Evolutionary conservation across 2,113 vertebrate genomes (phyloP).

Genomic region (Corythornis madagascariensis): DNA sequence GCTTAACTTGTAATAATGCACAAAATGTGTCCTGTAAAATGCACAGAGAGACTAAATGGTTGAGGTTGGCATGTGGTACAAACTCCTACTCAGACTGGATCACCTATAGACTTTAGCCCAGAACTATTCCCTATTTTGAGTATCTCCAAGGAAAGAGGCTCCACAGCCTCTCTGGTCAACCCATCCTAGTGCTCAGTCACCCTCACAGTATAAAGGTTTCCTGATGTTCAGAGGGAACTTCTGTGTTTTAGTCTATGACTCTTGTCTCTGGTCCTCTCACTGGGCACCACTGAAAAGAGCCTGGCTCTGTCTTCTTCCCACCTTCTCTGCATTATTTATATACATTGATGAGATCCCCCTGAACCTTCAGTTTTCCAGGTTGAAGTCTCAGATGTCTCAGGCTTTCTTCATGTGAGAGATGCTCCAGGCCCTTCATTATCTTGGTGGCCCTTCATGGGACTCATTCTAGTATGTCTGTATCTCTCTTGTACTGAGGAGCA

Average conservation of each 20-base stretch:
- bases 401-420: not conserved
- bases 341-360: not conserved
- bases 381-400: not conserved
- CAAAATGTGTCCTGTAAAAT: not conserved
- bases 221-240: not conserved
- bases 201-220: not conserved
- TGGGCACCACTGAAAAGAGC: not conserved
- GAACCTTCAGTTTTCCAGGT: not conserved
- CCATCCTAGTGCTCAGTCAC: accelerated
- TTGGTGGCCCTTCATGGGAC: not conserved
- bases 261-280: not conserved
- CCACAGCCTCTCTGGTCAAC: not conserved
- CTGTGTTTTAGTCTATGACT: not conserved
- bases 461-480: accelerated
- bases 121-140: not conserved
- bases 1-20: not conserved
- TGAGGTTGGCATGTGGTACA: not conserved
- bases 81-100: no score
- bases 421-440: not conserved
- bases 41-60: not conserved
- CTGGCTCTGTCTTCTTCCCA: not conserved
- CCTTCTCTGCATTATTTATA: not conserved
- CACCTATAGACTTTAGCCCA: not conserved
- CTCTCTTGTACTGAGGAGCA: not conserved
- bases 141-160: not conserved